Conservation (phyloP, 2,113 vertebrate species). For the Mesembrinibis cayennensis region DNA sequence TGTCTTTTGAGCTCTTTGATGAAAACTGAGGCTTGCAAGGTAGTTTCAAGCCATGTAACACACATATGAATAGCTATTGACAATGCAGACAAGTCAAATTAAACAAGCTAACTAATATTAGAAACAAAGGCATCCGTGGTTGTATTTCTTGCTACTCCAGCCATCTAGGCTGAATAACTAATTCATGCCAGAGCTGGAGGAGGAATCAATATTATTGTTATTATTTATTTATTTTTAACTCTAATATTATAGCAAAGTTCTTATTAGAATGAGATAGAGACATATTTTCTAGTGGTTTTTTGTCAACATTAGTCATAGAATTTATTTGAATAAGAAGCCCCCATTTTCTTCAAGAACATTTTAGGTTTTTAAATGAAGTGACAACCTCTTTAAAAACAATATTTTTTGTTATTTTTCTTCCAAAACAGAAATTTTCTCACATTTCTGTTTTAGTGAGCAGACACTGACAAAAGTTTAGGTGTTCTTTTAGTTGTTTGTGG, state of each 20-base stretch:
- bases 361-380: not conserved
- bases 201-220: not conserved
- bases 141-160: not conserved
- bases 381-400: not conserved
- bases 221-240: not conserved
- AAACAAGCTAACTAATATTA: not conserved
- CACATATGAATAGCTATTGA: conserved; percentile 4
- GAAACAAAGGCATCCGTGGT: not conserved
- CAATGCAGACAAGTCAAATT: not conserved
- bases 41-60: conserved; percentile 19
- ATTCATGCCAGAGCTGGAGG: not conserved
- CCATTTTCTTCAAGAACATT: not conserved
- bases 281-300: not conserved
- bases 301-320: not conserved
- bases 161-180: not conserved
- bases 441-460: not conserved
- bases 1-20: not conserved
- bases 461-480: not conserved
- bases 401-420: not conserved
- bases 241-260: not conserved
- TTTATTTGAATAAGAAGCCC: not conserved
- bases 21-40: not conserved
- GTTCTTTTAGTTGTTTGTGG: not conserved
- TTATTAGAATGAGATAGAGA: not conserved
- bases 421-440: not conserved